A percentile compares a stretch with the other conserved stretches of the same genome.
Conservation (phyloP, 2,797 vertebrate genomes). For the Clarias laeviceps region DNA sequence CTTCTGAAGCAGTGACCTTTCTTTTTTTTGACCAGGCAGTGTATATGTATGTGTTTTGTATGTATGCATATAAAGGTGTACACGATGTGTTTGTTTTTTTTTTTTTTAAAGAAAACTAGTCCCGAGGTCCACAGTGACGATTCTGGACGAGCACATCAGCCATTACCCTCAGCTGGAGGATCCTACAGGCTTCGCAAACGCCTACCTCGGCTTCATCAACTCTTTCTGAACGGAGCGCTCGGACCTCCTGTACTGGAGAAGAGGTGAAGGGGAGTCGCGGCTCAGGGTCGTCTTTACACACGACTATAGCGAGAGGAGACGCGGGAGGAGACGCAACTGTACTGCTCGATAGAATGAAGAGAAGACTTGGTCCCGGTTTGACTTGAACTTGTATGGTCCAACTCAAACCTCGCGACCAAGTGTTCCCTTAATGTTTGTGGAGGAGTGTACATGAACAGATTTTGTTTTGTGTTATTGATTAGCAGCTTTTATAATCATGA, state of each 20-base stretch:
- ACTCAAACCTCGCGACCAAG: too few relatives aligned
- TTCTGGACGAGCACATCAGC: constrained; percentile 93
- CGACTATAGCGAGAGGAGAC: neutral
- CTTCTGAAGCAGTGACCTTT: too few relatives aligned
- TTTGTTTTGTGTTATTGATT: neutral
- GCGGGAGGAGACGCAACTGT: too few relatives aligned
- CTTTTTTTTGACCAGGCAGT: too few relatives aligned
- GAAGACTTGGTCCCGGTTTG: too few relatives aligned
- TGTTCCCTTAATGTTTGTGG: too few relatives aligned
- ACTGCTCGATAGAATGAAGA: too few relatives aligned
- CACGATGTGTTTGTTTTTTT: neutral
- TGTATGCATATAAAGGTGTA: neutral
- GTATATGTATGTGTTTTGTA: too few relatives aligned
- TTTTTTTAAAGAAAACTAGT: constrained; percentile 80
- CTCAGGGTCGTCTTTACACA: neutral
- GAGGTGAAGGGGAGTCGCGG: neutral
- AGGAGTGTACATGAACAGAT: neutral
- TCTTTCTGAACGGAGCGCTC: constrained; percentile 82
- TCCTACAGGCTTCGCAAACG: constrained; percentile 88
- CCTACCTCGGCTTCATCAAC: constrained; percentile 93
- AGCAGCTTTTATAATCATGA: neutral
- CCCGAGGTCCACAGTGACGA: constrained; percentile 82
- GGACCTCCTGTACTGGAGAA: neutral
- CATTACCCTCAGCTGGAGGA: constrained; percentile 97
- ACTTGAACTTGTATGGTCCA: too few relatives aligned